Evolutionary conservation across 1,140 invertebrate genomes (phyloP).

Genomic region (Lerema accius): DNA sequence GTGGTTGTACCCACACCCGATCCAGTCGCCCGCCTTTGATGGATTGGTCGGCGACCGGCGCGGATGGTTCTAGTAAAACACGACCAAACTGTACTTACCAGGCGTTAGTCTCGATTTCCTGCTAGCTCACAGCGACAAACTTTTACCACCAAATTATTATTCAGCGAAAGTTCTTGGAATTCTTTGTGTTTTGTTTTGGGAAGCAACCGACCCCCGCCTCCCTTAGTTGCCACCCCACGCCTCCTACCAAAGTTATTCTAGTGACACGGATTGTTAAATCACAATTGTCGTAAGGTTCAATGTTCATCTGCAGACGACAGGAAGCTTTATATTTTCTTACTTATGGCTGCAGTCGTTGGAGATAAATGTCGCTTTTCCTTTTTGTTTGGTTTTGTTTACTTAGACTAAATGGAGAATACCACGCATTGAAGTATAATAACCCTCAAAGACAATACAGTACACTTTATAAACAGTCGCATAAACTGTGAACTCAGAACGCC

Average conservation of each 20-base stretch:
- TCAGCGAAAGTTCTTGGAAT: slow-evolving; percentile 73
- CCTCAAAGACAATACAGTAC: too few species aligned
- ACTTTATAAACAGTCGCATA: too few species aligned
- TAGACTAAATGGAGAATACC: not conserved
- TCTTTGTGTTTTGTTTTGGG: slow-evolving; percentile 75
- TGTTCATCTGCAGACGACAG: slow-evolving; percentile 36
- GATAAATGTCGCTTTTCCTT: not conserved
- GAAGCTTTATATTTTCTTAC: slow-evolving; percentile 17
- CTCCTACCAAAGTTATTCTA: slow-evolving; percentile 53
- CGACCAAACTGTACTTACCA: slow-evolving; percentile 64
- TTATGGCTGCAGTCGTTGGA: not conserved
- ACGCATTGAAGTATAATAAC: not conserved
- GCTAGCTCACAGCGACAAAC: slow-evolving; percentile 62
- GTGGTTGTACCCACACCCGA: slow-evolving; percentile 66
- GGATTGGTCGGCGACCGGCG: slow-evolving; percentile 78
- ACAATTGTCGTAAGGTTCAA: slow-evolving; percentile 48
- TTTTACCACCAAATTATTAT: slow-evolving; percentile 75
- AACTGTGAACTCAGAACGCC: too few species aligned
- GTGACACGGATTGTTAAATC: slow-evolving; percentile 62
- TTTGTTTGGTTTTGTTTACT: not conserved
- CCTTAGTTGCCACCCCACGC: slow-evolving; percentile 40
- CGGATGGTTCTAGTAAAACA: slow-evolving; percentile 74
- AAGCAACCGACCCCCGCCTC: slow-evolving; percentile 46
- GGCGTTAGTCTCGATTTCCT: slow-evolving; percentile 74
- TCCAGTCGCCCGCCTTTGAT: slow-evolving; percentile 77